These are phyloP conservation scores for Yponomeuta evonymella DNA, from an alignment of 2,888 invertebrate genomes.

Conservation along the genomic window DNA sequence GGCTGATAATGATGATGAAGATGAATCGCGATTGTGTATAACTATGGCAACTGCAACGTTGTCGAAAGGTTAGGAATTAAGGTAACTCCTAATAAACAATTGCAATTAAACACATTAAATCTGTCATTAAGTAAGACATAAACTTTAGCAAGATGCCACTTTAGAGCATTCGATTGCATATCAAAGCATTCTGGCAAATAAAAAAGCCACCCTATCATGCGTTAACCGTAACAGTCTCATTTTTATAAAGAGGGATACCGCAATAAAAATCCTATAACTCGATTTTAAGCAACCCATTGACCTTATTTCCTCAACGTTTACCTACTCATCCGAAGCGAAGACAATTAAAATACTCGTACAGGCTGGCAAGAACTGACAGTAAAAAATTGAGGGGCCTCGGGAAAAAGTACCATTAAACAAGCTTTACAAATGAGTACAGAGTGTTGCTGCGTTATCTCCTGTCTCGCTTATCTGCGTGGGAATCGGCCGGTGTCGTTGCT, in stretches of 20 bases:
- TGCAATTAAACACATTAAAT: no score
- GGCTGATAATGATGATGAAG: no score
- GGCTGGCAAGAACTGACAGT: conserved; percentile 51
- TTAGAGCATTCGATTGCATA: no score
- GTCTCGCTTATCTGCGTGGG: conserved; percentile 46
- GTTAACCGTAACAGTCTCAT: neutral
- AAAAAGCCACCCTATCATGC: neutral
- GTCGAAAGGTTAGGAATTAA: no score
- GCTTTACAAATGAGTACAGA: conserved; percentile 64
- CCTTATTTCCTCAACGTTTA: conserved; percentile 14
- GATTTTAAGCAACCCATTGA: neutral
- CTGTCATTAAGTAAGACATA: no score
- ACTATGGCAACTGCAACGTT: no score
- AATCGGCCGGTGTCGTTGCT: neutral
- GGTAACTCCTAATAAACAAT: no score
- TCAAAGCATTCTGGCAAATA: neutral
- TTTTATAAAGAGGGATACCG: neutral
- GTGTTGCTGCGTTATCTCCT: conserved; percentile 39
- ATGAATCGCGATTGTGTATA: no score
- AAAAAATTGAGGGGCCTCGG: conserved; percentile 56
- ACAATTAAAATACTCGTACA: conserved; percentile 66
- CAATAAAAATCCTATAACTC: neutral
- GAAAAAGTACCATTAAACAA: conserved; percentile 62
- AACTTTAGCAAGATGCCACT: no score
- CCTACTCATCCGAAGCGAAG: conserved; percentile 31